Base-by-base conservation (phyloP, 2,797 vertebrate species). In the Simalia tracyae region DNA sequence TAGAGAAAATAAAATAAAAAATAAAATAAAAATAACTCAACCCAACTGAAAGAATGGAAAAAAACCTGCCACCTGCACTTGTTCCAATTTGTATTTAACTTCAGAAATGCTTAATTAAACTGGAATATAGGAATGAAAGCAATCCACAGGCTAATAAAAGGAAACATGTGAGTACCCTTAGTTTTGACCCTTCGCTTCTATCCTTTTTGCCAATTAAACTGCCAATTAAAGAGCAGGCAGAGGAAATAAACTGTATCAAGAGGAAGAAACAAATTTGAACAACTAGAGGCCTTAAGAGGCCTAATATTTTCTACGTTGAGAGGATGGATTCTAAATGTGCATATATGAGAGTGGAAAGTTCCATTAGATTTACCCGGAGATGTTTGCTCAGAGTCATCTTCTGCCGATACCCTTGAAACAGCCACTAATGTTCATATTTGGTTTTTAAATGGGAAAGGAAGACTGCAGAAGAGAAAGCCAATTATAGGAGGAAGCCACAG, bases 401-500 rank as follows among this genome's bases (percentile, higher is more conserved):
- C 24, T 76, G 56, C 54, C 89, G 0, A 7, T 15, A 60, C 63
- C 90, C 0, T 0, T 87, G 92, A 50, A 93, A 57, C 85, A 81
- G 4, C n/a, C 1, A 0, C 1, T 91, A 72, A 91, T 89, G 88
- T 56, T 93, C 91, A 50, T 88, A 87, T 92, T 92, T 91, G 89
- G 68, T 93, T 90, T 88, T 91, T 89, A 89, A 81, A 24, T 76
- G 46, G 2, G n/a, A 17, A 46, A 86, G 87, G 36, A 24, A 94
- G 93, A 85, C 76, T 46, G 56, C 92, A 22, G 57, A 68, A 94
- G 56, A 92, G 88, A 76, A 31, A 89, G 89, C 84, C 94, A 95
- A 95, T 94, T 95, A 95, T 88, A 95, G 86, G 91, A 95, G 94
- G 57, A 84, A 92, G 92, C 92, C 93, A 63, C 46, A 36, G 90